These are phyloP conservation scores for Proales similis DNA, from an alignment of 1,140 invertebrate species.

Conservation along the genomic window DNA sequence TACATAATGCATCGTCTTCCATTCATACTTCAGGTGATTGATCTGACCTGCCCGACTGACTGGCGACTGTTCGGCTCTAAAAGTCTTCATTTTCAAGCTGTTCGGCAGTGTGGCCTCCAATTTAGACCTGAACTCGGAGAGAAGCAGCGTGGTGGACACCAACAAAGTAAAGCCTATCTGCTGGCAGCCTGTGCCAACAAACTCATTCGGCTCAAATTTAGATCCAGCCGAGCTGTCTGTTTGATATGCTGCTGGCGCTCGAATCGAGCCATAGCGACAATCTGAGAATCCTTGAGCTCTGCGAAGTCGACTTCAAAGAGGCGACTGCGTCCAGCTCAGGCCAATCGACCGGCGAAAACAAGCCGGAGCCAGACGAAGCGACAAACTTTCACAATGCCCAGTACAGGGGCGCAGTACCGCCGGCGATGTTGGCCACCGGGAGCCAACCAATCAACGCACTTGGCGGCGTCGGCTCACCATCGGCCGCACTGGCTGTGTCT, in stretches of 20 bases:
- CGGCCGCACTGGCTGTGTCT: slow-evolving; percentile 21
- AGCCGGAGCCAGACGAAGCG: background rate
- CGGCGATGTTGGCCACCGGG: slow-evolving; percentile 30
- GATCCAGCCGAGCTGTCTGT: slow-evolving; percentile 80
- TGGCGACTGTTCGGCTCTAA: background rate
- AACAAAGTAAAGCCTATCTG: slow-evolving; percentile 59
- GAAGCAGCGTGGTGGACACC: slow-evolving; percentile 63
- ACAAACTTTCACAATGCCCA: background rate
- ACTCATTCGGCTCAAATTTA: slow-evolving; percentile 50
- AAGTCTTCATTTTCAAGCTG: slow-evolving; percentile 64
- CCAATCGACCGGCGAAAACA: background rate
- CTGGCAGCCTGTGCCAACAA: slow-evolving; percentile 39
- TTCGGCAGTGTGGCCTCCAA: slow-evolving; percentile 94
- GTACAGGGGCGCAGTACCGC: background rate
- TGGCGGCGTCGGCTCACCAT: slow-evolving; percentile 15
- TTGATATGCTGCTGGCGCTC: slow-evolving; percentile 75
- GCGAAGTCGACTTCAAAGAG: slow-evolving; percentile 48
- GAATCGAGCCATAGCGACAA: slow-evolving; percentile 87
- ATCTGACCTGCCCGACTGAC: background rate
- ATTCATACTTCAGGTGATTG: slow-evolving; percentile 68
- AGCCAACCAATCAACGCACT: slow-evolving; percentile 16
- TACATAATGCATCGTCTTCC: slow-evolving; percentile 96
- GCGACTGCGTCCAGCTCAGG: background rate
- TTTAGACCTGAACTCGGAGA: slow-evolving; percentile 63
- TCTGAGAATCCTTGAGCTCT: slow-evolving; percentile 84